These are phyloP conservation scores for Archilochus colubris DNA, from an alignment of 2,113 vertebrate species.

Conservation along the genomic window DNA sequence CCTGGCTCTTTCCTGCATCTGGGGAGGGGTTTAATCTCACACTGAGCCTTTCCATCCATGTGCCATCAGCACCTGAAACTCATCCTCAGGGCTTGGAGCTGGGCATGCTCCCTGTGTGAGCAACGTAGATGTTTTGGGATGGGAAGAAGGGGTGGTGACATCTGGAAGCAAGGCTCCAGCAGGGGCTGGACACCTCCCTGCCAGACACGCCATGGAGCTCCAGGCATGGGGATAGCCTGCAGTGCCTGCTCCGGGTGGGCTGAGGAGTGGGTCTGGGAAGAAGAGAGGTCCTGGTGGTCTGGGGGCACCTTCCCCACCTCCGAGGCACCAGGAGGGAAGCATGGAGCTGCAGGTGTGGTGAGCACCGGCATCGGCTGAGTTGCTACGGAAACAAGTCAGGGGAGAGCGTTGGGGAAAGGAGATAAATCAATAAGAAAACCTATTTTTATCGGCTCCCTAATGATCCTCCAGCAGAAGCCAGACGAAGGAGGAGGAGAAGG, in stretches of 20 bases:
- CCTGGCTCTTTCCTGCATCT: background rate
- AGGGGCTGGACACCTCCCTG: background rate
- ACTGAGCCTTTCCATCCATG: background rate
- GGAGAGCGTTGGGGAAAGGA: conserved; percentile 73
- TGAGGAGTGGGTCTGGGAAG: background rate
- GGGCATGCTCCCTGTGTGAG: background rate
- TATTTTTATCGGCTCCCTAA: conserved; percentile 82
- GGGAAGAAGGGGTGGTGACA: background rate
- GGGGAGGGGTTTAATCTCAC: background rate
- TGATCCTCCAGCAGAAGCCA: conserved; percentile 67
- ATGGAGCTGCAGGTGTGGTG: conserved; percentile 58
- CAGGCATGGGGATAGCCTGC: background rate
- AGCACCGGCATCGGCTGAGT: conserved; percentile 60
- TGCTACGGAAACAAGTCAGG: conserved; percentile 80
- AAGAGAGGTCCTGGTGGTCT: background rate
- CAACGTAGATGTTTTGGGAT: background rate
- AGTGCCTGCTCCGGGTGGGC: background rate
- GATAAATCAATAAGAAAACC: conserved; percentile 80
- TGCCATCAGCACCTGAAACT: conserved; percentile 28
- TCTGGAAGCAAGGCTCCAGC: background rate
- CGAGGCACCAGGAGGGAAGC: background rate
- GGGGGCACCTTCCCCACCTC: background rate
- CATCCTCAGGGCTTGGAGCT: background rate
- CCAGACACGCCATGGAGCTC: background rate
- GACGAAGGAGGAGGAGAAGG: conserved; percentile 50